Percentiles rank a stretch among this genome's conserved stretches.
Conservation (phyloP, 2,113 vertebrate genomes). For the Arothron firmamentum region DNA sequence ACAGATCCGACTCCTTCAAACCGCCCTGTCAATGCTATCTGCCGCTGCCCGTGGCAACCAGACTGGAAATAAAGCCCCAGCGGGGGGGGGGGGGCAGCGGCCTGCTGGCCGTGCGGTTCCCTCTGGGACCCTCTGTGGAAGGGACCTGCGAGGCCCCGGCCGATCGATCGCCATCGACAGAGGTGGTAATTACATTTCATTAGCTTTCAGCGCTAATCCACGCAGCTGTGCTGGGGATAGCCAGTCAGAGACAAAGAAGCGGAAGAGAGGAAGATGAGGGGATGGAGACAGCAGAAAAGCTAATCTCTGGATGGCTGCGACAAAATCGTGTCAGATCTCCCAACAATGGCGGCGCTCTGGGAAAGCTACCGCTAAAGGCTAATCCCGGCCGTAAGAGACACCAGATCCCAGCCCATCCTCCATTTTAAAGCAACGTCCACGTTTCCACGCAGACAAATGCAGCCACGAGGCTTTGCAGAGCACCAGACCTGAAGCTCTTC, state of each 20-base stretch:
- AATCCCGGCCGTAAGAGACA: no score
- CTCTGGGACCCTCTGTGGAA: slow-evolving; percentile 42
- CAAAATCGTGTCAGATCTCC: slow-evolving; percentile 10
- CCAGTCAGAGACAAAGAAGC: slow-evolving; percentile 41
- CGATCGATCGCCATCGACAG: slow-evolving; percentile 71
- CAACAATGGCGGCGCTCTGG: not conserved
- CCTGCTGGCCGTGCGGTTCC: slow-evolving; percentile 2
- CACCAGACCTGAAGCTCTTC: no score
- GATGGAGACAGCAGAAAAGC: slow-evolving; percentile 17
- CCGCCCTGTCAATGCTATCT: slow-evolving; percentile 72
- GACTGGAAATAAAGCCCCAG: slow-evolving; percentile 56
- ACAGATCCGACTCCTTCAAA: slow-evolving; percentile 66
- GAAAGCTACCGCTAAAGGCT: no score
- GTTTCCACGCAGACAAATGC: no score
- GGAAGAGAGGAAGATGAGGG: slow-evolving; percentile 23
- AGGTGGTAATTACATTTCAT: slow-evolving; percentile 75
- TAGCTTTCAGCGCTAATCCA: slow-evolving; percentile 71
- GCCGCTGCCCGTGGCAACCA: slow-evolving; percentile 54
- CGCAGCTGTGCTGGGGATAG: slow-evolving; percentile 49
- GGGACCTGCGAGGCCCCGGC: slow-evolving; percentile 43
- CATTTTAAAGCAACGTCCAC: no score
- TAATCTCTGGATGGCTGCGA: slow-evolving; percentile 7
- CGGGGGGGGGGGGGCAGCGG: slow-evolving; percentile 4
- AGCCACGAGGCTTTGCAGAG: no score
- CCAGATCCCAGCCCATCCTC: no score